These are phyloP conservation scores for Alligator mississippiensis DNA, from an alignment of 2,113 vertebrate species.

Conservation along the genomic window DNA sequence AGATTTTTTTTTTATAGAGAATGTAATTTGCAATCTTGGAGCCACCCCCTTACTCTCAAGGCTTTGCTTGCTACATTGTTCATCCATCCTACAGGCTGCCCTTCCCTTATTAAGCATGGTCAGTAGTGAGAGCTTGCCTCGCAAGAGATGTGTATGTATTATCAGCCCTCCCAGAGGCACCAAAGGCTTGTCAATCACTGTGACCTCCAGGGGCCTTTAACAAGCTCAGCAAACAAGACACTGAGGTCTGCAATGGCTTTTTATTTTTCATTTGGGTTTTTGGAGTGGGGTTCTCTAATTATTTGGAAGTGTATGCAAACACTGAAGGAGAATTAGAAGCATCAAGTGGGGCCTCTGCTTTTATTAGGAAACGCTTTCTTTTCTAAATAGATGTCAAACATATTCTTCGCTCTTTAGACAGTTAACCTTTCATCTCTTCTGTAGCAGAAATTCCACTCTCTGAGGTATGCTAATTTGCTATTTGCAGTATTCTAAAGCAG, in stretches of 20 bases:
- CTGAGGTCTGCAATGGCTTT: conserved; percentile 52
- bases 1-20: conserved; percentile 62
- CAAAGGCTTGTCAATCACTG: conserved; percentile 80
- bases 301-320: conserved; percentile 81
- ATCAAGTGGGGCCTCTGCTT: conserved; percentile 79
- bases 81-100: conserved; percentile 46
- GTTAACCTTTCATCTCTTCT: conserved; percentile 82
- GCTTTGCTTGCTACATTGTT: conserved; percentile 67
- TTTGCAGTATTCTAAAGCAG: conserved; percentile 74
- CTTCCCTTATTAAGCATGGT: conserved; percentile 66
- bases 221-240: conserved; percentile 78
- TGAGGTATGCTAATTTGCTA: conserved; percentile 77
- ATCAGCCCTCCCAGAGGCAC: conserved; percentile 68
- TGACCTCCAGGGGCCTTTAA: conserved; percentile 74
- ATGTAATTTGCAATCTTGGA: conserved; percentile 67
- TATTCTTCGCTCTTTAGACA: conserved; percentile 80
- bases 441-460: conserved; percentile 74
- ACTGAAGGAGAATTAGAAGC: conserved; percentile 75
- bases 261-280: conserved; percentile 60
- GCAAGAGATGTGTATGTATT: conserved; percentile 66
- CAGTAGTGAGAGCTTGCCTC: conserved; percentile 52
- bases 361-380: conserved; percentile 79
- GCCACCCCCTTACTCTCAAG: not conserved
- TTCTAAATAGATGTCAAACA: conserved; percentile 80
- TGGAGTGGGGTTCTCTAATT: conserved; percentile 77